Percentiles rank a stretch among this genome's conserved stretches.
These are phyloP conservation scores for Geodia barretti DNA, from an alignment of 37 sponge, comb jelly and placozoan species.

Conservation along the genomic window DNA sequence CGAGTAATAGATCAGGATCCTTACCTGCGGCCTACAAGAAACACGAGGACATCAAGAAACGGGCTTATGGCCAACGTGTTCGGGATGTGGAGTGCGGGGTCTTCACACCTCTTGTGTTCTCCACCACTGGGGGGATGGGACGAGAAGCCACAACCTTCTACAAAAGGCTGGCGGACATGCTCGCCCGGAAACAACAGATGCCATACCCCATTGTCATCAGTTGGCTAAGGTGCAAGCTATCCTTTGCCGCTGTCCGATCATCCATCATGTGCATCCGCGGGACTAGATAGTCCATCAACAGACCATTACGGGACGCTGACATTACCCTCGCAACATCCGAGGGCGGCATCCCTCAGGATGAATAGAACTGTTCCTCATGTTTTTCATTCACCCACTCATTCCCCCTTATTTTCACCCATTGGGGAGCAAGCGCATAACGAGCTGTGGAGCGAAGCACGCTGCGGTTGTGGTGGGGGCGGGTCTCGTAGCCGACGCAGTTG, in stretches of 20 bases:
- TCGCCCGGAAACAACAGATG: conserved; percentile 18
- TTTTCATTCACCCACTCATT: no score
- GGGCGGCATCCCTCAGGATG: conserved; percentile 11
- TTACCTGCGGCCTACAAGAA: conserved; percentile 4
- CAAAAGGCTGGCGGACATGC: conserved; percentile 23
- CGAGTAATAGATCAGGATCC: conserved; percentile 11
- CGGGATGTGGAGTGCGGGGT: conserved; percentile 34
- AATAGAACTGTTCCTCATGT: no score
- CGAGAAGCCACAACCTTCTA: conserved; percentile 22
- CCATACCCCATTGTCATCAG: conserved; percentile 14
- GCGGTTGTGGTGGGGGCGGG: no score
- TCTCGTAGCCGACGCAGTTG: no score
- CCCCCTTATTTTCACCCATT: no score
- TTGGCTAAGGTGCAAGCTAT: conserved; percentile 36
- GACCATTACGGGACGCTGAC: conserved; percentile 3
- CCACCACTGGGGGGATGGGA: conserved; percentile 35
- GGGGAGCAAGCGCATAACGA: no score
- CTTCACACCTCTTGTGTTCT: conserved; percentile 47
- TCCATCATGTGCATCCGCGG: conserved; percentile 29
- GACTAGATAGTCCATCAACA: conserved; percentile 15
- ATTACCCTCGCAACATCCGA: not conserved
- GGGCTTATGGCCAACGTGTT: conserved; percentile 16
- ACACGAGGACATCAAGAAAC: not conserved
- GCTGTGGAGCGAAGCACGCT: no score
- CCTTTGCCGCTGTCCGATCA: conserved; percentile 21